Evolutionary conservation across 1,140 invertebrate species (phyloP), one percentile per base, ranked within the genome.

Genomic region (Lysiphlebus fabarum): DNA sequence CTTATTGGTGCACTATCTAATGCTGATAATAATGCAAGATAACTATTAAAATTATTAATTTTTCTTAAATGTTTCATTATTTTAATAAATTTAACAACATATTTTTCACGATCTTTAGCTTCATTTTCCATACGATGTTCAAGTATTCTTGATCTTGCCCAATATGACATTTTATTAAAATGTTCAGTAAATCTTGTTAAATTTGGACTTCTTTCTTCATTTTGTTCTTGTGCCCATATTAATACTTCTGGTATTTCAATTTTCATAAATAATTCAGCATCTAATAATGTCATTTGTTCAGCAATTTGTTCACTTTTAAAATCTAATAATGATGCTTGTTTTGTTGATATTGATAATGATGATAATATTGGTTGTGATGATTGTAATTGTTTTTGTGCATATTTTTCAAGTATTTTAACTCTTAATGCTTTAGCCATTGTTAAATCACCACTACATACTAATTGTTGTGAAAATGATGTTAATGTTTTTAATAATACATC

Each of bases 111-210:
- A 64, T 97, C 94, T 70, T 93, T 93, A 8, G 92, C 89, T 63
- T 95, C 92, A 62, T 90, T 84, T 62, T 90, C 87, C 64, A 88
- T 85, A 43, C 95, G 75, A 58, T 85, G 83, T 62, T 86, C 84
- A 12, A 86, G 66, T 69, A 85, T 85, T 53, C 83, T 68, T 5
- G 77, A 80, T 47, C 77, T 68, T 9, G 77, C 76, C 97, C 96
- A 99, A 69, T 95, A 99, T 33, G 95, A 98, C 91, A 99, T 97
- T 80, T 99, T 98, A 76, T 99, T 99, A 75, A 99, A 99, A 81
- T 99, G 96, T 76, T 99, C 95, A 0, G 97, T 99, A 73, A 99
- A 99, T 62, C 90, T 84, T 11, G 93, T 97, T 40, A 99, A 82
- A 81, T 99, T 98, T 5, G 96, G 95, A 75, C 94, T 96, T 61